Evolutionary conservation across 2,797 vertebrate genomes (phyloP).

Genomic region (Adrianichthys oophorus): DNA sequence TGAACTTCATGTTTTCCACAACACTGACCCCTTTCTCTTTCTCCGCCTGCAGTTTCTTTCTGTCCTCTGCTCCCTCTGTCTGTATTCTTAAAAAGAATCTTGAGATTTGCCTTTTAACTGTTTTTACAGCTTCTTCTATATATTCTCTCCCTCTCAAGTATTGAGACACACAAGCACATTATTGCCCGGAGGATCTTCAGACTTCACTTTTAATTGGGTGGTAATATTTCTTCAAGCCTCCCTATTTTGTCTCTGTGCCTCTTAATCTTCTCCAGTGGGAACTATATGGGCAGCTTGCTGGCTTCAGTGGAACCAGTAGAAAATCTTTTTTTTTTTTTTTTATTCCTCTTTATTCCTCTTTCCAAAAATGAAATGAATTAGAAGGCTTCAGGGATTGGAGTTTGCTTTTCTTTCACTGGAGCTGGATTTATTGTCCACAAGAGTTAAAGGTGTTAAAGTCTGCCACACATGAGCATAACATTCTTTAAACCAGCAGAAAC

Average conservation of each 20-base stretch:
- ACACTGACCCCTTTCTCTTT: conserved; percentile 75
- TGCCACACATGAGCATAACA: conserved; percentile 1
- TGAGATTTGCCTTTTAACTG: conserved; percentile 24
- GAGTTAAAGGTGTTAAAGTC: conserved; percentile 44
- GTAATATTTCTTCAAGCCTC: conserved; percentile 74
- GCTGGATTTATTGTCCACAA: conserved; percentile 54
- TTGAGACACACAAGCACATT: conserved; percentile 74
- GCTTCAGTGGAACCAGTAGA: conserved; percentile 49
- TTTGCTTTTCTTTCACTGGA: conserved; percentile 37
- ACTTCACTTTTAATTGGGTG: conserved; percentile 77
- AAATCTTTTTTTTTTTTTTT: conserved; percentile 62
- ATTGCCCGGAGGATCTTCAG: conserved; percentile 62
- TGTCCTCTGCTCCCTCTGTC: conserved; percentile 36
- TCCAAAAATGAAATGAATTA: conserved; percentile 56
- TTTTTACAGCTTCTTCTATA: conserved; percentile 36
- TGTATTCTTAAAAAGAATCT: conserved; percentile 45
- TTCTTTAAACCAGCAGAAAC: not conserved
- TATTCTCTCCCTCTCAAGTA: conserved; percentile 37
- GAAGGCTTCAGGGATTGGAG: conserved; percentile 41
- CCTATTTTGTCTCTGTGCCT: conserved; percentile 65
- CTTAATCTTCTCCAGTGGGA: conserved; percentile 67
- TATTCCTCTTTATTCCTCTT: conserved; percentile 69
- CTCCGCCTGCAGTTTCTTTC: conserved; percentile 57
- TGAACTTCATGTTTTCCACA: conserved; percentile 68
- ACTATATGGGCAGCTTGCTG: conserved; percentile 71